phyloP scores from a whole-genome alignment of 2,888 invertebrate genomes.

The Mystacides longicornis region DNA sequence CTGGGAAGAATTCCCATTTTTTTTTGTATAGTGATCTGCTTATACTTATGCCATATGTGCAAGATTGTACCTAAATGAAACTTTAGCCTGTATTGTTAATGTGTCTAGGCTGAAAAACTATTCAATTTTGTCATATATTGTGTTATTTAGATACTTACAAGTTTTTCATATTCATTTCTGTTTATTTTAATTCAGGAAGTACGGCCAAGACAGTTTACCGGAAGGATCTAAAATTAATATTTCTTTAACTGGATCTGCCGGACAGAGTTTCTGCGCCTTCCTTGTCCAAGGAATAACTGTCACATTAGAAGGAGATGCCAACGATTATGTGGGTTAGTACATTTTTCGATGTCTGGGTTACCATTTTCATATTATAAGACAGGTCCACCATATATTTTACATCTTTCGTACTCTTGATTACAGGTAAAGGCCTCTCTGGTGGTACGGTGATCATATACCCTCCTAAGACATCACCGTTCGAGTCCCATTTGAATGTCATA shows the following conservation, averaged over 20 bases:
- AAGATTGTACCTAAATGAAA: background rate
- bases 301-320: conserved; percentile 91
- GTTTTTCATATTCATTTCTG: too few relatives aligned
- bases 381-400: background rate
- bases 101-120: too few relatives aligned
- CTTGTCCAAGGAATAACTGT: conserved; percentile 84
- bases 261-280: conserved; percentile 99
- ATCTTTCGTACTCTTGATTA: background rate
- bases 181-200: conserved; percentile 54
- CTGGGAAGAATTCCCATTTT: too few relatives aligned
- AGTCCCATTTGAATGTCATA: conserved; percentile 91
- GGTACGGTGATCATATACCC: conserved; percentile 91
- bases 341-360: background rate
- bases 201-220: conserved; percentile 80
- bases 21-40: too few relatives aligned
- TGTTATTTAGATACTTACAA: too few relatives aligned
- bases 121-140: too few relatives aligned
- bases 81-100: too few relatives aligned
- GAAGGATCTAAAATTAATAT: conserved; percentile 70
- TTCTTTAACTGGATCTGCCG: conserved; percentile 84
- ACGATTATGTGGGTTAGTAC: conserved; percentile 87
- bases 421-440: conserved; percentile 82
- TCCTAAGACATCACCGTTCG: conserved; percentile 75
- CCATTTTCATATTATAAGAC: background rate
- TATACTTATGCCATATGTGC: background rate